Conservation (phyloP, 2,797 vertebrate genomes). For the Chromis chromis region DNA sequence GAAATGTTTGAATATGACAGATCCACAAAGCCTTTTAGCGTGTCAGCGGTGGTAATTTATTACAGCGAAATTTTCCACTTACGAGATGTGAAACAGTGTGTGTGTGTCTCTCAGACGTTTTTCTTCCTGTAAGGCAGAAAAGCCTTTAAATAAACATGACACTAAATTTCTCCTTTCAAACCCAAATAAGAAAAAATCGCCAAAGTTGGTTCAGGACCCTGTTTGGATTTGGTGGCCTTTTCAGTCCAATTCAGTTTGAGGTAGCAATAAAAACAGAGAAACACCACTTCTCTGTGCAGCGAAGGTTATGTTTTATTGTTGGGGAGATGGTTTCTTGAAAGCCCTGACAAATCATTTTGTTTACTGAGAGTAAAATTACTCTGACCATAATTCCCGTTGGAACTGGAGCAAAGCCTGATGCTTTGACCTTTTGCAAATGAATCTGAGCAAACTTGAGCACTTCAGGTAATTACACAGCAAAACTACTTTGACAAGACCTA, state of each 20-base stretch:
- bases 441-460: slow-evolving; percentile 86
- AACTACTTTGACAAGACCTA: slow-evolving; percentile 84
- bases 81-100: slow-evolving; percentile 19
- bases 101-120: slow-evolving; percentile 22
- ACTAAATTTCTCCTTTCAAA: slow-evolving; percentile 16
- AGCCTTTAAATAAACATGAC: slow-evolving; percentile 6
- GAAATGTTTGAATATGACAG: slow-evolving; percentile 76
- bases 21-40: slow-evolving; percentile 70
- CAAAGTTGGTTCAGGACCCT: slow-evolving; percentile 7
- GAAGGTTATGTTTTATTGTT: slow-evolving; percentile 46
- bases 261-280: slow-evolving; percentile 10
- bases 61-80: slow-evolving; percentile 58
- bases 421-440: slow-evolving; percentile 84
- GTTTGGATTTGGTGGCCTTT: slow-evolving; percentile 23
- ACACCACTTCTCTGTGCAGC: slow-evolving; percentile 4
- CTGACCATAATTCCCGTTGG: slow-evolving; percentile 55
- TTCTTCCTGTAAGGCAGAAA: slow-evolving; percentile 14
- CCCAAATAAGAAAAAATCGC: background rate
- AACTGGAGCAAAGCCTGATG: slow-evolving; percentile 63
- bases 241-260: slow-evolving; percentile 18
- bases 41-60: slow-evolving; percentile 68
- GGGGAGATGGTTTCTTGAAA: slow-evolving; percentile 45
- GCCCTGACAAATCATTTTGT: slow-evolving; percentile 65
- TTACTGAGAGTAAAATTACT: slow-evolving; percentile 58
- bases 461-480: slow-evolving; percentile 87